These are phyloP conservation scores for Malthinus seriepunctatus DNA, from an alignment of 2,888 invertebrate species.

Conservation along the genomic window DNA sequence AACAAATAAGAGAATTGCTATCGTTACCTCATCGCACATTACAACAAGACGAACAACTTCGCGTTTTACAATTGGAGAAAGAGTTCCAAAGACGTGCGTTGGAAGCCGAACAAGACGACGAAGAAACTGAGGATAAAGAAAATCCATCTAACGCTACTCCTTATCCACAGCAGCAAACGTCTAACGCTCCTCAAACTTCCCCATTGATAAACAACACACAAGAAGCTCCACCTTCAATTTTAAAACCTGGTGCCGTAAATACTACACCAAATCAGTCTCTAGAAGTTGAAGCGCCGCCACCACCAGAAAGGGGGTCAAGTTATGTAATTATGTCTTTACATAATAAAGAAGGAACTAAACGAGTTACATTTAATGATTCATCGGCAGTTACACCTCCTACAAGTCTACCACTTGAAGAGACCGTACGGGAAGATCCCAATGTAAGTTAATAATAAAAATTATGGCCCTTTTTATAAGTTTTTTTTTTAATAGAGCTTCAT, in stretches of 20 bases:
- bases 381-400: constrained; percentile 46
- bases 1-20: constrained; percentile 81
- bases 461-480: not conserved
- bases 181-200: no score
- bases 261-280: constrained; percentile 43
- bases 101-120: constrained; percentile 73
- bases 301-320: constrained; percentile 87
- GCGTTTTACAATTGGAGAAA: constrained; percentile 87
- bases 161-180: constrained; percentile 42
- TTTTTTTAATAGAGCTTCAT: constrained; percentile 68
- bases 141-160: constrained; percentile 46
- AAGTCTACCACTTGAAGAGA: constrained; percentile 31
- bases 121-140: constrained; percentile 67
- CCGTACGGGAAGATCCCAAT: constrained; percentile 74
- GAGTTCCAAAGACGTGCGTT: constrained; percentile 92
- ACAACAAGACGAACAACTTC: constrained; percentile 85
- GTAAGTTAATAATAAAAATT: constrained; percentile 60
- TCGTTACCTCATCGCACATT: constrained; percentile 68
- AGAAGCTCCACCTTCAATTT: constrained; percentile 50
- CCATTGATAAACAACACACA: constrained; percentile 47
- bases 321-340: constrained; percentile 79
- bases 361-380: constrained; percentile 52
- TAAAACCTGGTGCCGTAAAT: constrained; percentile 51
- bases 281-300: constrained; percentile 63
- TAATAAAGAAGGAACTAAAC: constrained; percentile 51